Conservation (phyloP, 2,888 invertebrate genomes). For the Megamerina dolium region DNA sequence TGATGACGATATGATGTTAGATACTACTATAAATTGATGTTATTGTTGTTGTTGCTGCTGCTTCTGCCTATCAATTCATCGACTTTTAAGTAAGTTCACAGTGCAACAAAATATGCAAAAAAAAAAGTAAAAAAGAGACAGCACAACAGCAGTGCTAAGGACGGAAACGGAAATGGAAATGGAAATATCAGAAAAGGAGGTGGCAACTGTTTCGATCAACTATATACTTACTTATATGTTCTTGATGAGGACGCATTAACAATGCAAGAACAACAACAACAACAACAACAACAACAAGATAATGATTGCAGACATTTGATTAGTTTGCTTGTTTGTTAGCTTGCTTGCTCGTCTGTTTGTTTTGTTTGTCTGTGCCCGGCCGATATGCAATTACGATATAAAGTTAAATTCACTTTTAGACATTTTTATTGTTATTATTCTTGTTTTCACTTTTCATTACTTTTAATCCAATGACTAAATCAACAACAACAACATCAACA, state of each 20-base stretch:
- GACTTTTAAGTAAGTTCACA: not conserved
- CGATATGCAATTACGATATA: constrained; percentile 43
- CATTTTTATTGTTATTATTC: too few relatives aligned
- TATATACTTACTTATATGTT: too few relatives aligned
- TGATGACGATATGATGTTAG: too few relatives aligned
- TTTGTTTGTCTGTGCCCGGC: too few relatives aligned
- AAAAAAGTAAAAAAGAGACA: constrained; percentile 17
- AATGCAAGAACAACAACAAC: too few relatives aligned
- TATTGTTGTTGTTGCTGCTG: not conserved
- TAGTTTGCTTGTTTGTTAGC: constrained; percentile 41
- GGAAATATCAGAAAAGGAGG: constrained; percentile 9
- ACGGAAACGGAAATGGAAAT: constrained; percentile 25
- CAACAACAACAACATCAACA: too few relatives aligned
- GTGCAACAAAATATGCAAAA: too few relatives aligned
- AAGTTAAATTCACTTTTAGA: constrained; percentile 35
- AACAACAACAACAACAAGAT: constrained; percentile 14
- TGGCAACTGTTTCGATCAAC: constrained; percentile 5
- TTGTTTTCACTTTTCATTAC: too few relatives aligned
- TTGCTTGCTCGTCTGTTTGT: too few relatives aligned
- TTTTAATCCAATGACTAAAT: too few relatives aligned
- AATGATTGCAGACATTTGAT: constrained; percentile 41
- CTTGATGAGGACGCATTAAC: too few relatives aligned
- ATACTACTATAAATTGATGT: constrained; percentile 10
- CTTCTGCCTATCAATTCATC: constrained; percentile 4
- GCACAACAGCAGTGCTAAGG: too few relatives aligned